Base-by-base conservation (phyloP, 2,113 vertebrate genomes). In the Lethenteron camtschaticum region DNA sequence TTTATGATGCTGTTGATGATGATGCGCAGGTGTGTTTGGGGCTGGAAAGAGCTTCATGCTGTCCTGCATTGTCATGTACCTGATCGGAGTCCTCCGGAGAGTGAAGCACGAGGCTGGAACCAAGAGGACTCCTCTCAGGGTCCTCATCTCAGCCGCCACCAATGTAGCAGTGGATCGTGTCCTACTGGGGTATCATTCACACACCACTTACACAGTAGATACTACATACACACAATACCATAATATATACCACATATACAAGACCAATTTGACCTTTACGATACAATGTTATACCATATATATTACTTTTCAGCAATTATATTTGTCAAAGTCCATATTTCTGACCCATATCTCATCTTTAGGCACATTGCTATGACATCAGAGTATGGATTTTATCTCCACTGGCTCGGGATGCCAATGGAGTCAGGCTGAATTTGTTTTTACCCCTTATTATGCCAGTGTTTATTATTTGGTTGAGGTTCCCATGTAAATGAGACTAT, bases 11-110 rank as follows among this genome's bases (percentile, higher is more conserved):
- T 41, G 41, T 41, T 41, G 41, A 41, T 41, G 41, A 41, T 41
- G 41, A 41, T 41, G 41, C 41, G 6, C 74, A 86, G 84, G 84
- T 73, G 82, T 83, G 74, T 86, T 86, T 74, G 84, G 84, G 75
- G 81, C 84, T 75, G 84, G 84, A 14, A 86, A 86, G 78, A 86
- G 84, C 75, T 86, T 82, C 6, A 75, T 86, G 77, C 75, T 86
- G 68, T 79, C 84, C 14, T 74, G 85, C 70, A 81, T 83, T 70
- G 71, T 83, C 74, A 73, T 85, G 72, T 84, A 85, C 77, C 75
- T 86, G 1, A 76, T 82, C 10, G 79, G 78, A 58, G 80, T 86
- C 11, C 85, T 84, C 74, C 80, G 84, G 78, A 77, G 73, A 69
- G 77, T 74, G 11, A 77, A 82, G 68, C 59, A 72, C 55, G 57